A percentile compares a stretch with the other conserved stretches of the same genome.
Conservation (phyloP, 1,140 invertebrate species). For the Tetraneura akinire region DNA sequence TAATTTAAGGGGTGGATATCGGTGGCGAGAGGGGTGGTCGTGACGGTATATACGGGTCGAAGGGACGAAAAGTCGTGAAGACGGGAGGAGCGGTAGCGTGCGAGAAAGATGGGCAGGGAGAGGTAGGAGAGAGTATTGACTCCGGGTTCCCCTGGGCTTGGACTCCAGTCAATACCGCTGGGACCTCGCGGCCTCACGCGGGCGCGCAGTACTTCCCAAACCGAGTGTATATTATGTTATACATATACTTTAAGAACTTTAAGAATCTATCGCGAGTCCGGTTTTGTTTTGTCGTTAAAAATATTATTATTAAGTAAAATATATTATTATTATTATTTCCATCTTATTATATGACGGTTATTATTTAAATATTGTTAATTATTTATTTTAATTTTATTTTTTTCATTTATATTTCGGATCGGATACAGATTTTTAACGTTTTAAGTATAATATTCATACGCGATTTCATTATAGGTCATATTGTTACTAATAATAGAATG, state of each 20-base stretch:
- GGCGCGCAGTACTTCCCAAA: conserved; percentile 48
- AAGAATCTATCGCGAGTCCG: neutral
- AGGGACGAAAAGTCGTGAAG: neutral
- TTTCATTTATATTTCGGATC: no score
- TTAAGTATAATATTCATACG: no score
- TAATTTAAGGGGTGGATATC: conserved; percentile 22
- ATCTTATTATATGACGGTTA: no score
- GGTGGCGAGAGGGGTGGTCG: neutral
- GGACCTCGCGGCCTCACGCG: conserved; percentile 44
- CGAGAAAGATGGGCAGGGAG: neutral
- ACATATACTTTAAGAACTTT: neutral
- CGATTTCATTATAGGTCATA: no score
- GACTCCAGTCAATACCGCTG: conserved; percentile 51
- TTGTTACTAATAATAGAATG: no score
- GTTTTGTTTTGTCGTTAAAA: neutral
- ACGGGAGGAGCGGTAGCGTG: neutral
- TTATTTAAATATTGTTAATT: no score
- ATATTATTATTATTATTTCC: no score
- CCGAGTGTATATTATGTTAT: conserved; percentile 24
- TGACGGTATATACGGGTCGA: neutral
- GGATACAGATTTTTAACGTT: no score
- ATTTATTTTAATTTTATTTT: no score
- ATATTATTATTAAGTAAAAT: no score
- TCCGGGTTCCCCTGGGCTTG: conserved; percentile 48
- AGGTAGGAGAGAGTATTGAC: conserved; percentile 29